Evolutionary conservation across 53 echinoderm and acorn worm species (phyloP).

Genomic region (Mesocentrotus franciscanus): DNA sequence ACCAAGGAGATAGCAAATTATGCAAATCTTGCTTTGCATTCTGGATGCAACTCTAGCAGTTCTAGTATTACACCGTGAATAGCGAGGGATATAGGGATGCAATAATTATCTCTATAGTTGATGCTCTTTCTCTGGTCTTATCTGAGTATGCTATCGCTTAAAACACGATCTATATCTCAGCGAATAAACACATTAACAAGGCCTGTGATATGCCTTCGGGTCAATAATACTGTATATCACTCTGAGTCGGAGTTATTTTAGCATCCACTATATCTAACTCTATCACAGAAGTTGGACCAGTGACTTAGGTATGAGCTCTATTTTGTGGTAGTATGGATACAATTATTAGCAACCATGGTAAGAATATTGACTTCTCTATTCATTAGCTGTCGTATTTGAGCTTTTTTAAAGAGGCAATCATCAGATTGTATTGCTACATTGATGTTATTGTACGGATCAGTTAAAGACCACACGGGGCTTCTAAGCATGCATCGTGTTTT

Average conservation of each 20-base stretch:
- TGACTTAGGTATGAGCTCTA: not conserved
- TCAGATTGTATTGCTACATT: not conserved
- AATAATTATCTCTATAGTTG: slow-evolving; percentile 13
- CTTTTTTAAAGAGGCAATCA: not conserved
- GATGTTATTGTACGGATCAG: not conserved
- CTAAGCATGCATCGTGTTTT: not conserved
- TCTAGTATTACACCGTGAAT: not conserved
- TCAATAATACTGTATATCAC: not conserved
- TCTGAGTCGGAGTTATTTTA: not conserved
- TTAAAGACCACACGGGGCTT: not conserved
- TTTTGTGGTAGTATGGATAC: slow-evolving; percentile 39
- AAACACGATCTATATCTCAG: slow-evolving; percentile 54
- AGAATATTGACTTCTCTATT: not conserved
- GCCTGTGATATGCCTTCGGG: not conserved
- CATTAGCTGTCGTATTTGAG: not conserved
- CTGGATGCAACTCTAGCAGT: too few relatives aligned
- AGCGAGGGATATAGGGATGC: not conserved
- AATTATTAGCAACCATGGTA: slow-evolving; percentile 42
- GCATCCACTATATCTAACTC: not conserved
- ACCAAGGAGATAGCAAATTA: not conserved
- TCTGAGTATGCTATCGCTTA: slow-evolving; percentile 46
- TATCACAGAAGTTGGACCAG: not conserved
- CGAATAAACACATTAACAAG: slow-evolving; percentile 60
- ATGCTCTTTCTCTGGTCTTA: slow-evolving; percentile 33
- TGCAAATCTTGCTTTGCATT: not conserved